Evolutionary conservation across 1,140 invertebrate species (phyloP), one percentile per base, ranked within the genome.

Genomic region (Rhysida immarginata): DNA sequence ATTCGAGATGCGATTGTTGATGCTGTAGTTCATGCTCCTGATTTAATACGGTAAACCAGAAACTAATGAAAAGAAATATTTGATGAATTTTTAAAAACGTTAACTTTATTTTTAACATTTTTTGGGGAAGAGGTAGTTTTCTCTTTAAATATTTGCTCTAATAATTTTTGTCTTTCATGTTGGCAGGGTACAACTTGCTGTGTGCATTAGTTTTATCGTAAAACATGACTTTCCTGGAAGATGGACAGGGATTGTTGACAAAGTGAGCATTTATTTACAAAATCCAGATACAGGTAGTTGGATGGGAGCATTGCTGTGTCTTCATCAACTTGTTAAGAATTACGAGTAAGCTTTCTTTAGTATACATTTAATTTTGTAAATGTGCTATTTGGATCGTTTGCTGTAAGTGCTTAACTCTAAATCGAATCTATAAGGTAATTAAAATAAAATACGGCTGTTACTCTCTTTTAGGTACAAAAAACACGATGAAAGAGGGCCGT

Each of bases 201-300:
- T 92, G 5, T 93, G 89, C 69, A 81, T 97, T 11, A 64, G 64
- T 44, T 85, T 83, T 70, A 95, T 99, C 59, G 85, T 97, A 11
- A 96, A 96, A 68, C 78, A 86, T 71, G 96, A 99, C 68, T 99
- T 96, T 68, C 96, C 96, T 46, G 84, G 82, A 49, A 77, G 87
- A 64, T 99, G 95, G 96, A 85, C 92, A 0, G 84, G 88, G 70
- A 83, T 98, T 64, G 87, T 96, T 16, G 92, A 98, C 66, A 96
- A 97, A 75, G 89, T 96, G 42, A 78, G 78, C 56, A 77, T 82
- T 63, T 88, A 86, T 67, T 73, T 93, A 51, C 81, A 85, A 68
- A 84, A 84, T 68, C 77, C 81, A 20, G 91, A 97, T 65, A 79
- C 84, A 11, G 79, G 78, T 58, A 81, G 81, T 48, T 96, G 92